Percentiles rank a stretch among this genome's conserved stretches.
These are phyloP conservation scores for Sipha maydis DNA, from an alignment of 2,888 invertebrate species.

Conservation along the genomic window DNA sequence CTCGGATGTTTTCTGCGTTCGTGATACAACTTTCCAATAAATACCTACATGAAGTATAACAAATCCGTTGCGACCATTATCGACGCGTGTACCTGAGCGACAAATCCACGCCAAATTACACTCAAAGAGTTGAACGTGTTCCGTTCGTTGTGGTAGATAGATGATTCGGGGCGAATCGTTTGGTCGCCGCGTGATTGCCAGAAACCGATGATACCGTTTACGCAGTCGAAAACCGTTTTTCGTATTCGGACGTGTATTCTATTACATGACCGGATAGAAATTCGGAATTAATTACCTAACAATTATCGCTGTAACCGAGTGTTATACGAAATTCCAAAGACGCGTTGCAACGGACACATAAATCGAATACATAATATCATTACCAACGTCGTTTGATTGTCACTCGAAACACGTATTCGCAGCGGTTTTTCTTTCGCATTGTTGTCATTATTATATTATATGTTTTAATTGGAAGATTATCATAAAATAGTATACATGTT, in stretches of 20 bases:
- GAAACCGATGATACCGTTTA: not conserved
- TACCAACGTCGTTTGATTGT: not conserved
- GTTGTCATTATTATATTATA: not conserved
- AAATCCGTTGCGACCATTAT: not conserved
- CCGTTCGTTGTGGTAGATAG: too few species aligned
- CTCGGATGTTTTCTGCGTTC: not conserved
- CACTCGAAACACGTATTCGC: not conserved
- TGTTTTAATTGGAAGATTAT: too few species aligned
- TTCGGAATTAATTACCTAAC: not conserved
- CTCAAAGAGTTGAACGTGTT: not conserved
- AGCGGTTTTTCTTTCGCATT: not conserved
- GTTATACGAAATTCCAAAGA: not conserved
- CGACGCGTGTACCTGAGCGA: not conserved
- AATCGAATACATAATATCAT: not conserved
- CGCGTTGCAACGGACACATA: not conserved
- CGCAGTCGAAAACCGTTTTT: not conserved
- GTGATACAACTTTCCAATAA: not conserved
- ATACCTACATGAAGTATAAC: not conserved
- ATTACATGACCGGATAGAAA: not conserved
- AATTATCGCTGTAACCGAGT: not conserved
- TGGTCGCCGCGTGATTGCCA: not conserved
- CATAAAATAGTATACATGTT: not conserved
- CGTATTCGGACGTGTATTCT: not conserved
- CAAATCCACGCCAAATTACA: not conserved
- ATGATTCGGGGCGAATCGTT: too few species aligned